Evolutionary conservation across 92 coral and sea anemone genomes (phyloP).

Genomic region (Virgularia gustaviana): DNA sequence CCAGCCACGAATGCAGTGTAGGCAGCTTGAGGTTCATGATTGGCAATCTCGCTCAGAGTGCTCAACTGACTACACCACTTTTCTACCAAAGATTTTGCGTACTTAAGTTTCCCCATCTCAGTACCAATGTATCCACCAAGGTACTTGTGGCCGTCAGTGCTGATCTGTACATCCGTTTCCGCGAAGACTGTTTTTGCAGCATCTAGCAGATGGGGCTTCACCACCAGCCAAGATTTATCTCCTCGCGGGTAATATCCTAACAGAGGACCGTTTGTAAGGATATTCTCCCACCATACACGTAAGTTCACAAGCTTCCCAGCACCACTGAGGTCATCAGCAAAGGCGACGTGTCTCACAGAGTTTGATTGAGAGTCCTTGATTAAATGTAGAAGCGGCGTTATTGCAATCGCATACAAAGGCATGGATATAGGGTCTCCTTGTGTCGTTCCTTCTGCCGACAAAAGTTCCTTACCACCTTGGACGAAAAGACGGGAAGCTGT

Average conservation of each 20-base stretch:
- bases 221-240: slow-evolving; percentile 39
- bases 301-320: slow-evolving; percentile 15
- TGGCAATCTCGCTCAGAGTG: slow-evolving; percentile 21
- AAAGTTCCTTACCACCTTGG: slow-evolving; percentile 35
- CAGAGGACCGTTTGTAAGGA: slow-evolving; percentile 18
- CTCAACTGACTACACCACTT: slow-evolving; percentile 31
- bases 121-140: slow-evolving; percentile 37
- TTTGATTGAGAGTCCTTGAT: background rate
- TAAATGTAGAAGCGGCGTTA: slow-evolving; percentile 31
- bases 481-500: slow-evolving; percentile 18
- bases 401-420: slow-evolving; percentile 27
- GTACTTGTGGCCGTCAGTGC: slow-evolving; percentile 31
- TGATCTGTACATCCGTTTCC: slow-evolving; percentile 24
- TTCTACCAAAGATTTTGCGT: slow-evolving; percentile 10
- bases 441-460: slow-evolving; percentile 39
- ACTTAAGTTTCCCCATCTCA: slow-evolving; percentile 14
- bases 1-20: slow-evolving; percentile 38
- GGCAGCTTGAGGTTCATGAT: slow-evolving; percentile 41
- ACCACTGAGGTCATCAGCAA: slow-evolving; percentile 29
- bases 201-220: slow-evolving; percentile 24
- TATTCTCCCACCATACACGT: slow-evolving; percentile 46
- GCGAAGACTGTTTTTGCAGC: slow-evolving; percentile 27
- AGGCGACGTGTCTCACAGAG: slow-evolving; percentile 9
- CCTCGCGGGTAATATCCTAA: slow-evolving; percentile 27
- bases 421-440: slow-evolving; percentile 30